Evolutionary conservation across 1,140 invertebrate genomes (phyloP).

Genomic region (Sarcophaga bullata): DNA sequence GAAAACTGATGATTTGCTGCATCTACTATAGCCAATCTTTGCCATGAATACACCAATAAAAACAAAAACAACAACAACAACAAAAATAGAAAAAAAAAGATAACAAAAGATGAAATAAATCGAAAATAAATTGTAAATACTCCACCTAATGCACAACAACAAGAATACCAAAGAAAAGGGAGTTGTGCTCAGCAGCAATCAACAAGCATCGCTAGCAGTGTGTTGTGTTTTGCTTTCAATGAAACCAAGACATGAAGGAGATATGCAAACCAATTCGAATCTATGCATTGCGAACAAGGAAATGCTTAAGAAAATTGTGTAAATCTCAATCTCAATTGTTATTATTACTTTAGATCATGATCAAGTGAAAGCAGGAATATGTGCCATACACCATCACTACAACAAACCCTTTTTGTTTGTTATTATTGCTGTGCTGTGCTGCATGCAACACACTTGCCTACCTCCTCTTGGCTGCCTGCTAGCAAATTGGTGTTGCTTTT

Average conservation of each 20-base stretch:
- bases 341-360: background rate
- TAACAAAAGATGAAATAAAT: constrained; percentile 5
- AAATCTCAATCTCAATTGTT: background rate
- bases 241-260: too few relatives aligned
- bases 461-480: too few relatives aligned
- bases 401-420: background rate
- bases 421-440: too few relatives aligned
- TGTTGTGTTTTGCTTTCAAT: too few relatives aligned
- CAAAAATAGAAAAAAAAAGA: background rate
- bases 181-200: too few relatives aligned
- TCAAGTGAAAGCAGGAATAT: too few relatives aligned
- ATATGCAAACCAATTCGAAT: too few relatives aligned
- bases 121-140: background rate
- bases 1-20: background rate
- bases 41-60: background rate
- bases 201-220: too few relatives aligned
- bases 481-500: too few relatives aligned
- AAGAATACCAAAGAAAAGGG: background rate
- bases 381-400: too few relatives aligned
- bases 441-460: too few relatives aligned
- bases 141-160: background rate
- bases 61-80: background rate
- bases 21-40: background rate
- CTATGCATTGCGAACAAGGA: background rate
- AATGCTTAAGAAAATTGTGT: constrained; percentile 18